Evolutionary conservation across 2,113 vertebrate genomes (phyloP), one percentile per base, ranked within the genome.

Genomic region (Anguilla rostrata): DNA sequence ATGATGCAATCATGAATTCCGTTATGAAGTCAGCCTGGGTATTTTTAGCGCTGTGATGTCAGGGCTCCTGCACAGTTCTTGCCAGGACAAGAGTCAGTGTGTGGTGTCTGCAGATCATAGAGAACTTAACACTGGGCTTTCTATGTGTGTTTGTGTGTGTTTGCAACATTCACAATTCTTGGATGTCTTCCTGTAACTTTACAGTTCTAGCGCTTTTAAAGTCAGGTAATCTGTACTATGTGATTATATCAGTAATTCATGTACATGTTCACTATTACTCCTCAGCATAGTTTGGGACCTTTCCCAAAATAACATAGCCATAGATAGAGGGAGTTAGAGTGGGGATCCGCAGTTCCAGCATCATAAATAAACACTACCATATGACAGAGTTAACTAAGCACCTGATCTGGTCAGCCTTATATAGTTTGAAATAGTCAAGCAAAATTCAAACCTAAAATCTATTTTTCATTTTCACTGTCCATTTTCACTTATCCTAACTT

Each of bases 21-120:
- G 84, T 84, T 86, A 85, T 83, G 88, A 91, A 88, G 89, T 88
- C 81, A 89, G 83, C 39, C 83, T 66, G 66, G 83, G 34, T 94
- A 93, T 94, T 95, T 92, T 92, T 94, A 94, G 90, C 78, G 26
- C 78, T 87, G 86, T 94, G 91, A 92, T 88, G 91, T 89, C 90
- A 88, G 46, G 56, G 88, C 56, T 90, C 89, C 87, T 89, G 90
- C 84, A 87, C 88, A 83, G 84, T 87, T 85, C 84, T 88, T 84
- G 91, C 39, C 87, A 87, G 86, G 75, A 66, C 66, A 34, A 87
- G 86, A 83, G 40, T 29, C 29, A n/a, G 29, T 57, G 75, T 49
- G 78, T 81, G 63, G 81, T 83, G 29, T 75, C 63, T 66, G 39
- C 26, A 53, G 29, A 66, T 66, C 0, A 7, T 66, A 22, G 60